A percentile compares a stretch with the other conserved stretches of the same genome.
phyloP scores from a whole-genome alignment of 2,113 vertebrate species.

The Todiramphus chloris region DNA sequence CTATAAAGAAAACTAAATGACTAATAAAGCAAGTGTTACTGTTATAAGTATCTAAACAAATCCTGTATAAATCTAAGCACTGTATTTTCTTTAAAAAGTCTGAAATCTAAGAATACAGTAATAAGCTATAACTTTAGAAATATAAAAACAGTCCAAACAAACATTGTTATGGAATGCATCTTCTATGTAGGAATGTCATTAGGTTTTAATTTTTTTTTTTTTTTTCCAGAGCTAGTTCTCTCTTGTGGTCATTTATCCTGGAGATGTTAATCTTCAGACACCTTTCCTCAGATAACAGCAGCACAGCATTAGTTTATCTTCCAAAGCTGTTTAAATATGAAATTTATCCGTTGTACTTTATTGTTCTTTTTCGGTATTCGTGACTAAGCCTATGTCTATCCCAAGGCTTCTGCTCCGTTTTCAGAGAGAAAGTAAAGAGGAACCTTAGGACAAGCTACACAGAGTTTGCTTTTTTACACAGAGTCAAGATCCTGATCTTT shows the following conservation, averaged over 20 bases:
- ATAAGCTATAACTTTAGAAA: slow-evolving; percentile 49
- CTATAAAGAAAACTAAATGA: slow-evolving; percentile 68
- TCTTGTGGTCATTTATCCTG: neutral
- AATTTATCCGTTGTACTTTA: neutral
- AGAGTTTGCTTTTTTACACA: neutral
- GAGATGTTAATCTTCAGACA: neutral
- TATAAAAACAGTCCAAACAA: slow-evolving; percentile 65
- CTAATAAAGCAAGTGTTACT: slow-evolving; percentile 59
- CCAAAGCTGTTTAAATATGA: neutral
- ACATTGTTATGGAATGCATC: slow-evolving; percentile 62
- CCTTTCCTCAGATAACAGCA: neutral
- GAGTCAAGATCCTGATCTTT: neutral
- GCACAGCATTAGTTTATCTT: neutral
- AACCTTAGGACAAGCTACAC: neutral
- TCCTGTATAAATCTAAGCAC: slow-evolving; percentile 68
- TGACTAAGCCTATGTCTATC: neutral
- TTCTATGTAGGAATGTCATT: slow-evolving; percentile 38
- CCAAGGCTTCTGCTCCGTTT: neutral
- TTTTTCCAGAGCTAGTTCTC: neutral
- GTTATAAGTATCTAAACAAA: slow-evolving; percentile 67
- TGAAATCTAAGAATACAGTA: slow-evolving; percentile 62
- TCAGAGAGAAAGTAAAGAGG: neutral
- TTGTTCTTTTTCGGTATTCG: neutral
- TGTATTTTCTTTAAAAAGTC: slow-evolving; percentile 56
- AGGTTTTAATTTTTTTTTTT: neutral